These are phyloP conservation scores for Drosophila macrospina DNA, from an alignment of 2,888 invertebrate species.

Conservation along the genomic window DNA sequence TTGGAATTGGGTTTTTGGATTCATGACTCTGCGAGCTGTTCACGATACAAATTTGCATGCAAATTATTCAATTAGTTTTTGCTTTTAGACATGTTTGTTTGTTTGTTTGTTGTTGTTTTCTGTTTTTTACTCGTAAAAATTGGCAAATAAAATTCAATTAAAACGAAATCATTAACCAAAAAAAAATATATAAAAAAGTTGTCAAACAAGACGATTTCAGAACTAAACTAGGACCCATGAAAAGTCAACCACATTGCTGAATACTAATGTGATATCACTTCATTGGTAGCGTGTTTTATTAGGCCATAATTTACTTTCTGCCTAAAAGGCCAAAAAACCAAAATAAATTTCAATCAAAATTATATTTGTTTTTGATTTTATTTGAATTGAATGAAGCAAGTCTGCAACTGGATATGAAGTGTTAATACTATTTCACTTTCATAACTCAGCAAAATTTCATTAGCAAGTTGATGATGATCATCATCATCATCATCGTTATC, in stretches of 20 bases:
- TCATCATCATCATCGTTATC: too few relatives aligned
- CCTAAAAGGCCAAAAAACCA: constrained; percentile 4
- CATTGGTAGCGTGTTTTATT: constrained; percentile 61
- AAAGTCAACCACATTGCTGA: constrained; percentile 39
- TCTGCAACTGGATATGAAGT: constrained; percentile 44
- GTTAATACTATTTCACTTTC: constrained; percentile 50
- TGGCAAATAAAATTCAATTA: constrained; percentile 63
- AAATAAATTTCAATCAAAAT: constrained; percentile 52
- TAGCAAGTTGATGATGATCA: background rate
- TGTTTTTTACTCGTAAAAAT: constrained; percentile 22
- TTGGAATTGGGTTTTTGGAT: background rate
- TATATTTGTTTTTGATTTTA: constrained; percentile 25
- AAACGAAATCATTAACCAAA: constrained; percentile 30
- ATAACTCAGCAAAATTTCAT: constrained; percentile 37
- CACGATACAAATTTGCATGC: constrained; percentile 63
- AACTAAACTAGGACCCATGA: constrained; percentile 30
- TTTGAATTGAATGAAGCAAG: constrained; percentile 15
- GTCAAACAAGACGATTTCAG: constrained; percentile 35
- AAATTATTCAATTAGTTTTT: constrained; percentile 73
- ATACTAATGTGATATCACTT: constrained; percentile 42
- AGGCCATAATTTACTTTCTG: constrained; percentile 32
- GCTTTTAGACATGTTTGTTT: constrained; percentile 48
- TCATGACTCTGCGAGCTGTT: constrained; percentile 37
- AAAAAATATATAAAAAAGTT: constrained; percentile 33
- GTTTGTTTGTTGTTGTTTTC: constrained; percentile 15